Evolutionary conservation across 2,797 vertebrate genomes (phyloP), one percentile per base, ranked within the genome.

Genomic region (Antrozous pallidus): DNA sequence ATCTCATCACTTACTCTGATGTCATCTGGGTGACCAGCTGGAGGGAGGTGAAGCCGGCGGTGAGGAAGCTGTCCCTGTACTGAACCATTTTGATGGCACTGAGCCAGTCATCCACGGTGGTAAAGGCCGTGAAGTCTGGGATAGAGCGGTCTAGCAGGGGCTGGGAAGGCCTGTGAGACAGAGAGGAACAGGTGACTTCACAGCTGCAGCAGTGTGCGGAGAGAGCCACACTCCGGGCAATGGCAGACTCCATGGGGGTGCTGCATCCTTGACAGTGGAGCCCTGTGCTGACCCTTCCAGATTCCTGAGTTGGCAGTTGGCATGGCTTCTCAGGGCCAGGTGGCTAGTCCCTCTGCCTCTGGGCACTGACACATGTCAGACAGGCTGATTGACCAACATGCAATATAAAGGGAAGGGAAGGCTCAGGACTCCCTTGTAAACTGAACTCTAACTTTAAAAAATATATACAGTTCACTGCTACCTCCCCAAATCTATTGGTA

Each of bases 101-200:
- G 96, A 99, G 99, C 99, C 99, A 99, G 98, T 99, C 99, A 16
- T 99, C 99, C 94, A 99, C 99, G 94, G 99, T 99, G 98, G 99
- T 99, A 98, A 99, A 99, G 97, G 99, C 99, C 98, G 99, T 99
- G 98, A 99, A 99, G 98, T 99, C 99, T 28, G 99, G 99, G 98
- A 99, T 98, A 96, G 99, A 99, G 98, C 99, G 99, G 97, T 99
- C 99, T 73, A 99, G 98, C 97, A 99, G 98, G 96, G 99, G 99
- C 98, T 99, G 99, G 97, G 99, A 99, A 98, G 99, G 99, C 99
- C 99, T 99, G 98, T 80, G 71, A 87, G 86, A 98, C 65, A 97
- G 65, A 97, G n/a, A 93, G 20, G 6, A 70, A 28, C 42, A 45
- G 75, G 87, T 97, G 75, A 97, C 4, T 22, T 11, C 51, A 73